phyloP scores from a whole-genome alignment of 2,888 invertebrate species.

The Pterobdella sp. region DNA sequence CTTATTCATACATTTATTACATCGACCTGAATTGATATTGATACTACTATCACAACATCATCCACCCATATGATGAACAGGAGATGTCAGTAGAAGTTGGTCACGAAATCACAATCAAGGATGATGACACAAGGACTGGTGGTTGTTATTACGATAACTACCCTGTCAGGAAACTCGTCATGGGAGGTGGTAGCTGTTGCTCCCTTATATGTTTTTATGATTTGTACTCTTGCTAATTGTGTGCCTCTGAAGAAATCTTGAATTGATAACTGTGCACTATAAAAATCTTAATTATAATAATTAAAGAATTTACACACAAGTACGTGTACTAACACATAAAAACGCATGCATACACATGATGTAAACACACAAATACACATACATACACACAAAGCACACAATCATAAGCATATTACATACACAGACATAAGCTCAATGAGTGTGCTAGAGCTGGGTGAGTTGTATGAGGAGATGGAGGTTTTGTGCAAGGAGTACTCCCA shows the following conservation, averaged over 20 bases:
- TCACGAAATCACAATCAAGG: background rate
- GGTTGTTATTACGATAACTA: background rate
- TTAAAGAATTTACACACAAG: no score
- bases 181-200: background rate
- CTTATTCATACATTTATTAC: no score
- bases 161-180: slow-evolving; percentile 1
- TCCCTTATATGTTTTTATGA: background rate
- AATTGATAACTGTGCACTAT: background rate
- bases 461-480: slow-evolving; percentile 27
- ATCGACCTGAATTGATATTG: background rate
- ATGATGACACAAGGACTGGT: background rate
- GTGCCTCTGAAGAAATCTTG: background rate
- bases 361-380: background rate
- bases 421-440: slow-evolving; percentile 18
- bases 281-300: no score
- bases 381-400: background rate
- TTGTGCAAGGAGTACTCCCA: slow-evolving; percentile 65
- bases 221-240: no score
- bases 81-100: background rate
- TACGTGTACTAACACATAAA: no score
- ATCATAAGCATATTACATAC: background rate
- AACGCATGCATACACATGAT: no score
- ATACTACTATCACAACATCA: background rate
- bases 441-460: slow-evolving; percentile 23
- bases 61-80: background rate